Conservation (phyloP, 2,797 vertebrate species). For the Lophius americanus region DNA sequence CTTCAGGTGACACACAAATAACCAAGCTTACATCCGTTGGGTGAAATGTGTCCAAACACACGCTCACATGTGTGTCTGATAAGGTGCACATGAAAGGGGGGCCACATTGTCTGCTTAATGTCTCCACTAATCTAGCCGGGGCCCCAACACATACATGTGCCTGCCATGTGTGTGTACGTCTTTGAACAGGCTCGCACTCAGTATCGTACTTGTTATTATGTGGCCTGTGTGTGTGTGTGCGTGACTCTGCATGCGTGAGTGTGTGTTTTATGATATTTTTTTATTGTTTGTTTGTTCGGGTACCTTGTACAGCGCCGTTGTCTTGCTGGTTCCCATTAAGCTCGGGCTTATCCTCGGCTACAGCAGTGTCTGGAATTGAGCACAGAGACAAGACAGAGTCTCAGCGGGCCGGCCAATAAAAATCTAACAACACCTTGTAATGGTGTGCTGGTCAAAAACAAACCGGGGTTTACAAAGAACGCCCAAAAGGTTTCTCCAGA, state of each 20-base stretch:
- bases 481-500: background rate
- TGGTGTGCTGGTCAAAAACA: slow-evolving; percentile 7
- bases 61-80: slow-evolving; percentile 47
- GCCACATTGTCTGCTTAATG: slow-evolving; percentile 65
- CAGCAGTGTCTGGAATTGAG: slow-evolving; percentile 84
- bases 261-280: slow-evolving; percentile 28
- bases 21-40: background rate
- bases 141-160: slow-evolving; percentile 58
- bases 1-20: background rate
- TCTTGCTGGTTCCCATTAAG: slow-evolving; percentile 89
- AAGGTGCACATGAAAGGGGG: slow-evolving; percentile 71
- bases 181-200: slow-evolving; percentile 3
- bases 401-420: slow-evolving; percentile 61
- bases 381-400: slow-evolving; percentile 61
- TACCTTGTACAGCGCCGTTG: slow-evolving; percentile 90
- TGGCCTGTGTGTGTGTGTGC: slow-evolving; percentile 25
- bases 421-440: slow-evolving; percentile 28
- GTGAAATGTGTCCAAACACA: slow-evolving; percentile 39
- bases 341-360: slow-evolving; percentile 88
- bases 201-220: slow-evolving; percentile 32
- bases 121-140: slow-evolving; percentile 64
- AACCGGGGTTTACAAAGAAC: background rate
- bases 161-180: slow-evolving; percentile 14
- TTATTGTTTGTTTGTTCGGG: slow-evolving; percentile 19
- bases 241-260: slow-evolving; percentile 20